Evolutionary conservation across 2,888 invertebrate species (phyloP), one percentile per base, ranked within the genome.

Genomic region (Habroteleia sp.): DNA sequence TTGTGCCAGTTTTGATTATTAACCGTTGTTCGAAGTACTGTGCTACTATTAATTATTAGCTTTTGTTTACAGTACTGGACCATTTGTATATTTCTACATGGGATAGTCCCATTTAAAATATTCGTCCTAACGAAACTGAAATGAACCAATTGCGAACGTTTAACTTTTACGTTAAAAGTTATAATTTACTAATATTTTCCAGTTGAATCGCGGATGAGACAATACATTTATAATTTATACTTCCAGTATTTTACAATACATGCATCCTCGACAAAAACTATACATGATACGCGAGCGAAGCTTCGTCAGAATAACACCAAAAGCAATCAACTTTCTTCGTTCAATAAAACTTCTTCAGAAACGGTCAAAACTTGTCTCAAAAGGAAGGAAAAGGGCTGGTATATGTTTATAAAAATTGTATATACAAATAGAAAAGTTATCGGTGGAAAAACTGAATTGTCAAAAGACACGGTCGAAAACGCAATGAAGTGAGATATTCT

Each of bases 361-460:
- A 17, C 6, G 7, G 2, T 29, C 7, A 29, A 46, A 60, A 60
- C n/a, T 29, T 27, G n/a, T 48, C 17, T 56, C 42, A 11, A n/a
- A 25, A 10, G 14, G 35, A 58, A 17, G 29, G 16, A 17, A 39
- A 48, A 4, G 8, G 14, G n/a, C n/a, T n/a, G n/a, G 44, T 66
- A 54, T 48, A 56, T 7, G 33, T 29, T 23, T 58, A 58, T 68
- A 68, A 58, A 68, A 68, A 41, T 11, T 58, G 41, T 68, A 37
- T 68, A 56, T 58, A 42, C 23, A 56, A 66, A 56, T 66, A 66
- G 46, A 66, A 56, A 66, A 46, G 8, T 50, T 11, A 44, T 20
- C 41, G 11, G 17, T 27, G 29, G 13, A 46, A 39, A 46, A 54
- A 44, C 35, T 8, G 27, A 62, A 46, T 39, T 39, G 13, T 69